Base-by-base conservation (phyloP, 2,797 vertebrate species). In the Oreonectes daqikongensis region DNA sequence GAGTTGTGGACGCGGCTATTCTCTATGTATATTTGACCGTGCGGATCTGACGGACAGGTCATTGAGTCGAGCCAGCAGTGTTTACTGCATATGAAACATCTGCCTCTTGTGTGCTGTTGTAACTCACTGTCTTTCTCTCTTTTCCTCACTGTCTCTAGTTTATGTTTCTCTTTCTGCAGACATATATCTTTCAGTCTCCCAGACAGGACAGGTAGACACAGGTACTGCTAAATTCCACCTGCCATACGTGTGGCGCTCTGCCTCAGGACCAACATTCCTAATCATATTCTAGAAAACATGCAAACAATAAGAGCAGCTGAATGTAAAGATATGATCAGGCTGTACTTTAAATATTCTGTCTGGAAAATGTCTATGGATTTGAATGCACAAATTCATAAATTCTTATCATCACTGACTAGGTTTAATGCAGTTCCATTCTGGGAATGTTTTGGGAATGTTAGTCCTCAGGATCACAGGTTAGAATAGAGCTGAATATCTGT, bases 101-200 rank as follows among this genome's bases (percentile, higher is more conserved):
- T 59, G 28, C 3, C 40, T 42, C 40, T 42, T 42, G 40, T 87
- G 87, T 88, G 88, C 89, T 93, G 91, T 89, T 92, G 90, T 87
- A 78, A 88, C 91, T 92, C 86, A 88, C 93, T 94, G 94, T 92
- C 94, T 93, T 95, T 92, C 87, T 88, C 93, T 94, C 94, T 92
- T 94, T 93, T 95, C 93, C 92, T 97, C 95, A 97, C 95, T 94
- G 94, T 97, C 93, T 97, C 94, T 95, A 96, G 96, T 95, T 96
- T 97, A 94, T 96, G 91, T 97, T 98, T 94, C 74, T 98, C 97
- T 95, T 98, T 98, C 93, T 98, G 89, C 97, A 99, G 97, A 98
- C 94, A 90, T 99, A 99, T 99, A 98, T 99, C 97, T 99, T 99
- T 99, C 97, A 99, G 94, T 99, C 96, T 95, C 96, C 97, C 96